Conservation (phyloP, 2,888 invertebrate genomes). For the Aspidiotus rigidus region DNA sequence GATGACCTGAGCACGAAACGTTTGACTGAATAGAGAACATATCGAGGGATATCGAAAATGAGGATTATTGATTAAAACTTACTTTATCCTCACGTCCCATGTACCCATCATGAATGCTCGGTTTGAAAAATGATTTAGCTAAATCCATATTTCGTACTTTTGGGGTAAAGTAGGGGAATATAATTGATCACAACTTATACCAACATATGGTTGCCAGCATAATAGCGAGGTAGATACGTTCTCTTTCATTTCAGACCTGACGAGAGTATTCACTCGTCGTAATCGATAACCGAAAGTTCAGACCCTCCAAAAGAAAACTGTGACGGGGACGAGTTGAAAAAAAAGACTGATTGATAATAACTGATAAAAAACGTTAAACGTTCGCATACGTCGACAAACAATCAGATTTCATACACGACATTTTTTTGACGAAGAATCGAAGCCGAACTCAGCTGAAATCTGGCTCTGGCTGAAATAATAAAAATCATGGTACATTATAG, state of each 20-base stretch:
- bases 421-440: not conserved
- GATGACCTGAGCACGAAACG: constrained; percentile 8
- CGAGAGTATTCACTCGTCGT: no score
- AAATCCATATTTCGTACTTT: constrained; percentile 60
- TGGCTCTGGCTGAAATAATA: no score
- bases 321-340: not conserved
- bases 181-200: no score
- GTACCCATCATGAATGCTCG: constrained; percentile 79
- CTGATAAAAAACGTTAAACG: no score
- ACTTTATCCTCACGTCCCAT: constrained; percentile 74
- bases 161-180: no score
- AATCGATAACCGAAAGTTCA: not conserved
- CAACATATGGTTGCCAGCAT: no score
- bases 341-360: not conserved
- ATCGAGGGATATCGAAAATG: constrained; percentile 8
- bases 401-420: not conserved
- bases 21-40: not conserved
- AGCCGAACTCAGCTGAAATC: no score
- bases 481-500: no score
- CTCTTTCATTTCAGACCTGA: no score
- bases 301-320: not conserved
- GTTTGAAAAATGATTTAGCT: constrained; percentile 81
- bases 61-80: constrained; percentile 41
- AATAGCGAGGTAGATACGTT: no score
- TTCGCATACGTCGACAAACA: not conserved